phyloP scores from a whole-genome alignment of 2,797 vertebrate genomes.

The Erithacus rubecula region DNA sequence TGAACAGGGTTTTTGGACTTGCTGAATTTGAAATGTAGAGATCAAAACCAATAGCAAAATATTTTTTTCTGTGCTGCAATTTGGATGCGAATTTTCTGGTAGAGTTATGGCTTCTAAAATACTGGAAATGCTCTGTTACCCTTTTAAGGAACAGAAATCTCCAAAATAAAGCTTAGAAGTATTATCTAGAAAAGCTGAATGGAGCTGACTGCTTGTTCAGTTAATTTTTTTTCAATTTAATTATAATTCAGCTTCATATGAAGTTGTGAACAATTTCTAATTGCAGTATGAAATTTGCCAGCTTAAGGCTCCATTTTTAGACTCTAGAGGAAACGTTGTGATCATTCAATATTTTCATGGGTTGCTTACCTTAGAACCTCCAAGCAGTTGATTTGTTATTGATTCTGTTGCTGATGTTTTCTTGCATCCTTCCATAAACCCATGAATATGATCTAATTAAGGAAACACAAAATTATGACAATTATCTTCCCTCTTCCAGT shows the following conservation, averaged over 20 bases:
- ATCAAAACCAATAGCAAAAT: not conserved
- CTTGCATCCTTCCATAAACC: not conserved
- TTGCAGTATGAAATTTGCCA: not conserved
- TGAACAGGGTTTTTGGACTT: not conserved
- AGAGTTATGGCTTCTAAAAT: not conserved
- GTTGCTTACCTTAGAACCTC: not conserved
- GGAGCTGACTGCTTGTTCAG: not conserved
- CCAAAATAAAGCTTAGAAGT: not conserved
- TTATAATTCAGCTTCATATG: not conserved
- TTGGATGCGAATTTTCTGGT: not conserved
- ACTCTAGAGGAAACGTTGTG: not conserved
- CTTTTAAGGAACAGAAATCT: not conserved
- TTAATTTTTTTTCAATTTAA: not conserved
- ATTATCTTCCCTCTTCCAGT: not conserved
- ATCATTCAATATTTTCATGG: not conserved
- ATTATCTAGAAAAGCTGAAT: not conserved
- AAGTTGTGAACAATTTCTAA: not conserved
- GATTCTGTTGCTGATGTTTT: not conserved
- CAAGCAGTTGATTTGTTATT: not conserved
- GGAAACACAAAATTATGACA: rapidly evolving
- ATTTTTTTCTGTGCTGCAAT: not conserved
- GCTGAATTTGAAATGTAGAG: not conserved
- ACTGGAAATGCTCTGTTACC: not conserved
- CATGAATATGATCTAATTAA: not conserved
- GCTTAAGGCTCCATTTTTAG: not conserved